Conservation (phyloP, 2,113 vertebrate species). For the Oncorhynchus clarkii region DNA sequence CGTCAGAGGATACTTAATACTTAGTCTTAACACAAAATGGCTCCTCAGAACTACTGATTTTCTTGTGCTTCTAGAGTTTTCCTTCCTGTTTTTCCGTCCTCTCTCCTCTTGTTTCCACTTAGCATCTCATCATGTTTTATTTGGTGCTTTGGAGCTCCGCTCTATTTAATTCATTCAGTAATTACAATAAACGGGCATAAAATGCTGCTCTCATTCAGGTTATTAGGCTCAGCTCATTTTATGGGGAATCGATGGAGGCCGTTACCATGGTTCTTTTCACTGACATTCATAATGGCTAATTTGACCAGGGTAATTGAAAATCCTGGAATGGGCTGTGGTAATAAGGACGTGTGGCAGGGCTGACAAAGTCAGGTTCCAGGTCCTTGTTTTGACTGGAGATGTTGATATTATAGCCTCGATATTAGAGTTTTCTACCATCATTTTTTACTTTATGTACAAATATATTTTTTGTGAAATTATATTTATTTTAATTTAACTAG, state of each 20-base stretch:
- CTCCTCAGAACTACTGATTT: no score
- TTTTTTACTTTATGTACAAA: no score
- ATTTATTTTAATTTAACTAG: no score
- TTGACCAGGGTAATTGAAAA: neutral
- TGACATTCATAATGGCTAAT: neutral
- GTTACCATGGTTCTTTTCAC: neutral
- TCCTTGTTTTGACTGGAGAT: neutral
- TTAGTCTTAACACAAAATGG: no score
- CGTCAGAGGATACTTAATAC: no score
- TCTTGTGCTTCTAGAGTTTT: no score
- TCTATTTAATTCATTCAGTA: neutral
- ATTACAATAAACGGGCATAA: neutral
- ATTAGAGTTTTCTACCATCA: neutral
- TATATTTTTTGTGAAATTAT: no score
- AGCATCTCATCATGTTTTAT: neutral
- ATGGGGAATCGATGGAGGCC: neutral
- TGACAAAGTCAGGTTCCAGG: neutral
- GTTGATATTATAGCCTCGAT: neutral
- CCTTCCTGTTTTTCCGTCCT: neutral
- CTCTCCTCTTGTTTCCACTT: neutral
- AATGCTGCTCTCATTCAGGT: neutral
- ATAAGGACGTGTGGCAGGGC: neutral
- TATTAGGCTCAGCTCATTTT: neutral
- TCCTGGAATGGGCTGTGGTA: neutral
- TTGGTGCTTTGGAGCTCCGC: neutral